Evolutionary conservation across 2,113 vertebrate genomes (phyloP).

Genomic region (Chamaetylas fuelleborni): DNA sequence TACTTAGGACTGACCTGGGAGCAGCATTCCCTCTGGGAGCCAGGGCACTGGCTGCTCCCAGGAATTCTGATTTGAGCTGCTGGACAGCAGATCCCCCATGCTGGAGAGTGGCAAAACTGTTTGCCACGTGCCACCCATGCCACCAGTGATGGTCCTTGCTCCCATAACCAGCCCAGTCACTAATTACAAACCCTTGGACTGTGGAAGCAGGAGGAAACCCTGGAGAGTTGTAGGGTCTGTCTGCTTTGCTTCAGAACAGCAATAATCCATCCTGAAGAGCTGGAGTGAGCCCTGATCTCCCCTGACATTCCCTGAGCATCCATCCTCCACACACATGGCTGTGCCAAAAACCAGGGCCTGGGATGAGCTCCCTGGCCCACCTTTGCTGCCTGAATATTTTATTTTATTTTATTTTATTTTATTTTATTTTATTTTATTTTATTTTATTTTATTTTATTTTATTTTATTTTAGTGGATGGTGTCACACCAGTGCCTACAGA

Average conservation of each 20-base stretch:
- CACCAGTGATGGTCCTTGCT: not conserved
- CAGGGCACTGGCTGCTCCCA: not conserved
- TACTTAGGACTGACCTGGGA: constrained; percentile 49
- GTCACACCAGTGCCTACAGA: not conserved
- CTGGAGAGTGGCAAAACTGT: not conserved
- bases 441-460: too few species aligned
- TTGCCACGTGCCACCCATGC: not conserved
- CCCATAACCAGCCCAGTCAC: not conserved
- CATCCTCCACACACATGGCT: fast-evolving
- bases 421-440: not conserved
- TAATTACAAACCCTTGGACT: not conserved
- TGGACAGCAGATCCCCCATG: not conserved
- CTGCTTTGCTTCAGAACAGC: not conserved
- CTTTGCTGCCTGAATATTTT: not conserved
- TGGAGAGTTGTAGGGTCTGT: not conserved
- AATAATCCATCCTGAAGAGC: fast-evolving
- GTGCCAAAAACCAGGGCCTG: not conserved
- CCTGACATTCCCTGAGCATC: not conserved
- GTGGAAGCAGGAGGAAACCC: not conserved
- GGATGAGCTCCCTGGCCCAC: not conserved
- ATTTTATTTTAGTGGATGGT: not conserved
- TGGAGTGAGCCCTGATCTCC: not conserved
- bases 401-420: not conserved
- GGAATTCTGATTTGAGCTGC: not conserved
- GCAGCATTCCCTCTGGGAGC: not conserved